These are phyloP conservation scores for Metaphire vulgaris DNA, from an alignment of 1,140 invertebrate genomes.

Conservation along the genomic window DNA sequence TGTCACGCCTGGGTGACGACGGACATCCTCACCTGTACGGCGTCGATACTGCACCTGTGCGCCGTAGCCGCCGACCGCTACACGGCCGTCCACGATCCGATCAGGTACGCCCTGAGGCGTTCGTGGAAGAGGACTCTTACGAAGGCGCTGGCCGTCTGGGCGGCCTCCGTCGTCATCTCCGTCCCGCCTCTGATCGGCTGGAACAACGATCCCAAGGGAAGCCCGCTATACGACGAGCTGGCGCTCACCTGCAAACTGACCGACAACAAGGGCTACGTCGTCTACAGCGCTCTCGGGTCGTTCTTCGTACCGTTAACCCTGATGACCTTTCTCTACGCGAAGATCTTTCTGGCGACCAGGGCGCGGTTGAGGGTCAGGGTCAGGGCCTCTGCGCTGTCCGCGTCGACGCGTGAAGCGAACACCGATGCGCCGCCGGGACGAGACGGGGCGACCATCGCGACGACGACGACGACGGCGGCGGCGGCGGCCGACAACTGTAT, in stretches of 20 bases:
- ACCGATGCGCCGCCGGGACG: no score
- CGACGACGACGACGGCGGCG: no score
- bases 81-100: conserved; percentile 90
- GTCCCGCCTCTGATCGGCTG: conserved; percentile 92
- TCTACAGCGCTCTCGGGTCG: conserved; percentile 53
- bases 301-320: conserved; percentile 55
- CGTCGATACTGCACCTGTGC: not conserved
- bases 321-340: conserved; percentile 53
- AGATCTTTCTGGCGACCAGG: conserved; percentile 45
- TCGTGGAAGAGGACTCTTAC: conserved; percentile 79
- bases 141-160: conserved; percentile 87
- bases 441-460: no score
- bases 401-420: no score
- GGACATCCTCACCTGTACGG: not conserved
- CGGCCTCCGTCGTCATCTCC: conserved; percentile 81
- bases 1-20: not conserved
- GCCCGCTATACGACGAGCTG: conserved; percentile 32
- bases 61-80: conserved; percentile 63
- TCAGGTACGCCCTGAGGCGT: conserved; percentile 92
- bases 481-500: no score
- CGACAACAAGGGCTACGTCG: conserved; percentile 53
- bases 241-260: conserved; percentile 48
- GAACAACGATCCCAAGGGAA: conserved; percentile 43
- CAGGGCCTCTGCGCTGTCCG: no score
- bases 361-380: conserved; percentile 36